Evolutionary conservation across 2,113 vertebrate species (phyloP).

Genomic region (Hylia prasina): DNA sequence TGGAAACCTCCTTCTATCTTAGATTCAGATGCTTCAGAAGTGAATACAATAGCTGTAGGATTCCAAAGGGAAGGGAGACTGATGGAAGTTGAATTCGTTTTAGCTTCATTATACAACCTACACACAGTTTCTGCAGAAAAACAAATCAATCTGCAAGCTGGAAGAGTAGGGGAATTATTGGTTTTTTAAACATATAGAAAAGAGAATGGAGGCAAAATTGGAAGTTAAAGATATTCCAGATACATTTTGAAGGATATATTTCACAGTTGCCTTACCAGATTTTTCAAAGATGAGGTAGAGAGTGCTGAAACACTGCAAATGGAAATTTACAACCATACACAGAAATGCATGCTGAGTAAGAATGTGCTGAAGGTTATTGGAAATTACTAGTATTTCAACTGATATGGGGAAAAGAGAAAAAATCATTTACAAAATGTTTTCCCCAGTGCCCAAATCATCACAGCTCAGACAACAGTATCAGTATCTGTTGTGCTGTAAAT

Average conservation of each 20-base stretch:
- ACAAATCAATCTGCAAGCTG: background rate
- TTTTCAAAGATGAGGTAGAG: background rate
- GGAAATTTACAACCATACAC: background rate
- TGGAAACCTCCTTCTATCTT: background rate
- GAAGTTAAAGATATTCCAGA: background rate
- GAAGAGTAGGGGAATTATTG: background rate
- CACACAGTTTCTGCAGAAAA: slow-evolving; percentile 26
- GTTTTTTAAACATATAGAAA: background rate
- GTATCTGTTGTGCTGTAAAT: background rate
- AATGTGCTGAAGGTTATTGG: background rate
- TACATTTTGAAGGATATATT: background rate
- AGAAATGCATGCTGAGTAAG: background rate
- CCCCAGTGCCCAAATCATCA: background rate
- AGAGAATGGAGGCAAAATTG: background rate
- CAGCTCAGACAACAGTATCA: background rate
- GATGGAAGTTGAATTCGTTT: background rate
- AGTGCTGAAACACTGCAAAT: background rate
- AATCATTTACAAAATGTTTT: background rate
- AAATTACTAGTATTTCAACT: background rate
- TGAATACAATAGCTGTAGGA: background rate
- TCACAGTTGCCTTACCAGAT: background rate
- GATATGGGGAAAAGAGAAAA: background rate
- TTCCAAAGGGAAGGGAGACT: slow-evolving; percentile 20
- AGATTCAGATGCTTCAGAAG: background rate
- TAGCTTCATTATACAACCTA: background rate